Evolutionary conservation across 2,113 vertebrate species (phyloP), one percentile per base, ranked within the genome.

Genomic region (Empidonax traillii): DNA sequence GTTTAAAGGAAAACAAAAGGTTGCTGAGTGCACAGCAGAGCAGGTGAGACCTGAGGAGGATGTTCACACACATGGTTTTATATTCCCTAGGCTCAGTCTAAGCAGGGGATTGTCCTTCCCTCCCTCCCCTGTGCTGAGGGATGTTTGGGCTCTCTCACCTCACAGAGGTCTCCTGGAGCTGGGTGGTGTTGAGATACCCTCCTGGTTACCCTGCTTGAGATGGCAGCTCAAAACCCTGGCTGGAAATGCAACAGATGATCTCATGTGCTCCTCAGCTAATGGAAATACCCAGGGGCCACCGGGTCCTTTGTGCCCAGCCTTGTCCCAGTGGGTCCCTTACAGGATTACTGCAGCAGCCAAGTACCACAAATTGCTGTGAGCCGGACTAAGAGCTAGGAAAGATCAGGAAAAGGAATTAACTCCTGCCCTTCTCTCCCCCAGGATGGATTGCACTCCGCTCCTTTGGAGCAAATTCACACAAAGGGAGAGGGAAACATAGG

Each of bases 371-470:
- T 92, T 46, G 46, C 75, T 66, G 6, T 47, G 19, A 90, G 75
- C 67, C 55, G 83, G 25, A 46, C 67, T 51, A 69, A 93, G 56
- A 74, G 76, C 80, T 67, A 55, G 0, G 51, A 41, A 75, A 72
- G 86, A 87, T 91, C 59, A 85, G 20, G 80, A 37, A 91, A 92
- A 75, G 12, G 37, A 92, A 91, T 91, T 65, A 92, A 87, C 84
- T 92, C 47, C 89, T 74, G 71, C 73, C 62, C 73, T 63, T 8
- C 77, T 87, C 77, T 30, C 56, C 28, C 15, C 84, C 6, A 1
- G 67, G 73, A 82, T 18, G 52, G 62, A 78, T 56, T 47, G 52
- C n/a, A 47, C 49, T 25, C 82, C 44, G 61, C 84, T 86, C 39
- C 89, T 59, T 3, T 3, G 3, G 56, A 92, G 71, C 76, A 52